Evolutionary conservation across 2,797 vertebrate species (phyloP).

Genomic region (Cottoperca gobio): DNA sequence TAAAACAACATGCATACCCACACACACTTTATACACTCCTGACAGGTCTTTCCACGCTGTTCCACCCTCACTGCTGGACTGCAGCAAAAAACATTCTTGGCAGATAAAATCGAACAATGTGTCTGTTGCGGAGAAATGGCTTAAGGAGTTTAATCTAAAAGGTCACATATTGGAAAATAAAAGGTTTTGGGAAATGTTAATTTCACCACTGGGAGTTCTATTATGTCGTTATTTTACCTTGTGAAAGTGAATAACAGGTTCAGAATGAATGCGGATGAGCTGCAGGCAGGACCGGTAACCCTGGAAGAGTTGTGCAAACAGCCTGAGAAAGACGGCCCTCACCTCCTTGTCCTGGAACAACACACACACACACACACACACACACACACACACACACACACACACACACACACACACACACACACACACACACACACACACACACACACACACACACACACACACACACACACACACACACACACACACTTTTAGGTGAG

Average conservation of each 20-base stretch:
- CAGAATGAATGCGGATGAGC: constrained; percentile 97
- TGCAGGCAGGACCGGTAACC: constrained; percentile 98
- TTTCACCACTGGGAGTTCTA: constrained; percentile 29
- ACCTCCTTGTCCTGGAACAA: constrained; percentile 95
- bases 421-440: constrained; percentile 4
- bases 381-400: neutral
- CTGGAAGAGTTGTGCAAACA: constrained; percentile 99
- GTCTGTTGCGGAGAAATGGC: constrained; percentile 48
- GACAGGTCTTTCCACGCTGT: constrained; percentile 57
- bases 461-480: too few species aligned
- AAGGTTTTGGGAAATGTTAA: constrained; percentile 9
- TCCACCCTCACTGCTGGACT: constrained; percentile 36
- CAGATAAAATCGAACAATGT: constrained; percentile 51
- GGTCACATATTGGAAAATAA: constrained; percentile 31
- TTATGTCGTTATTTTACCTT: constrained; percentile 87
- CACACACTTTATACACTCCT: constrained; percentile 43
- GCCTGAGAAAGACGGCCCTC: constrained; percentile 94
- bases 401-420: constrained; percentile 31
- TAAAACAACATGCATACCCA: constrained; percentile 49
- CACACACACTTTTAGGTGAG: constrained; percentile 18
- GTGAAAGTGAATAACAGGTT: constrained; percentile 99
- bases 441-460: too few species aligned
- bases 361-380: too few species aligned
- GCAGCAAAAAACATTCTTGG: constrained; percentile 53
- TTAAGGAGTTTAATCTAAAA: constrained; percentile 48